Evolutionary conservation across 2,888 invertebrate genomes (phyloP).

Genomic region (Mechanitis mazaeus): DNA sequence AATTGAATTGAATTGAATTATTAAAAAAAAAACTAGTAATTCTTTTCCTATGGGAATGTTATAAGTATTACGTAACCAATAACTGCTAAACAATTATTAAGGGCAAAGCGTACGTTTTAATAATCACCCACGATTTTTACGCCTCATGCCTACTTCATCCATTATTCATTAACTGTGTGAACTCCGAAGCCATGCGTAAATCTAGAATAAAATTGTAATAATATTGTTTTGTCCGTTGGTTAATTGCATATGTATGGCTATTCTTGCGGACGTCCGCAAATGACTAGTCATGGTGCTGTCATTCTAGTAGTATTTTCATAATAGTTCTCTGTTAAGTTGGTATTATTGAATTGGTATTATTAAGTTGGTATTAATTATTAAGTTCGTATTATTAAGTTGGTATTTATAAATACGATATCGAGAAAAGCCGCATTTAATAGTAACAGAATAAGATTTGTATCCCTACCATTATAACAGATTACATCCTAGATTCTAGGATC

Average conservation of each 20-base stretch:
- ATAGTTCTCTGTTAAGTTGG: no score
- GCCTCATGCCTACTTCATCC: constrained; percentile 24
- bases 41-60: constrained; percentile 23
- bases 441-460: no score
- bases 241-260: constrained; percentile 8
- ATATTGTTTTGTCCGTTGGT: constrained; percentile 16
- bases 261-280: constrained; percentile 8
- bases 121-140: constrained; percentile 28
- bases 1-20: background rate
- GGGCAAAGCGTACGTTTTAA: constrained; percentile 25
- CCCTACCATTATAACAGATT: no score
- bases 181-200: constrained; percentile 14
- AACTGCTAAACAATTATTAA: constrained; percentile 22
- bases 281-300: background rate
- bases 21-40: constrained; percentile 4
- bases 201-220: constrained; percentile 16
- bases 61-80: constrained; percentile 16
- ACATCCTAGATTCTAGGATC: no score
- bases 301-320: background rate
- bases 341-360: no score
- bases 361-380: no score
- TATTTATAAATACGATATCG: no score
- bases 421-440: no score
- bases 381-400: no score
- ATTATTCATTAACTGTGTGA: constrained; percentile 27